Evolutionary conservation across 2,797 vertebrate genomes (phyloP), one percentile per base, ranked within the genome.

Genomic region (Acanthornis magna): DNA sequence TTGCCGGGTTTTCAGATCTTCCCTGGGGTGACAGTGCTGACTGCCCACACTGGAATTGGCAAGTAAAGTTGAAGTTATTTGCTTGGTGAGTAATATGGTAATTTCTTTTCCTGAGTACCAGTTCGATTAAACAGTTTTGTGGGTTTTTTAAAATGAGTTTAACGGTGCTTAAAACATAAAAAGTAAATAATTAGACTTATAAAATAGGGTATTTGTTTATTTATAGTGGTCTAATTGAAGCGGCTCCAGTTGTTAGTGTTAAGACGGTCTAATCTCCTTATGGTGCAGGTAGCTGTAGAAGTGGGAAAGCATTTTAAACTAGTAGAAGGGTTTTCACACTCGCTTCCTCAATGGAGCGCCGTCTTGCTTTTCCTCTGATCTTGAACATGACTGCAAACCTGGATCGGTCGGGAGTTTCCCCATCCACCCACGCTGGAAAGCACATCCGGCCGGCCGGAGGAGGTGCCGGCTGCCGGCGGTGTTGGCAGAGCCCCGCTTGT

Each of bases 401-500:
- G 36, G 5, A 27, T 57, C 14, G 1, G 0, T 7, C 20, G 9
- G 16, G 50, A 22, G 47, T 3, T 21, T 10, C 40, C 61, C 0
- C 1, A 2, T 0, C 22, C 67, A 9, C 13, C 58, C 0, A 4
- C 29, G 1, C 13, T 0, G 83, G 27, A 4, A 2, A 25, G 45
- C 2, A 5, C 61, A 36, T 10, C 17, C 16, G 2, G 26, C 6
- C 34, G 47, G 68, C 17, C 11, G 14, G n/a, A 8, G 77, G 47
- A 3, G 72, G 25, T 8, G 53, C 43, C 21, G 42, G 20, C 47
- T 32, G 66, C 40, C 9, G 22, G 27, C 6, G 32, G 5, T 11
- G 8, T 4, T 34, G 83, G 34, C 40, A 9, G 43, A 68, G 19
- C 42, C 10, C 30, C 42, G 13, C 40, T 32, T 3, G 20, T 11